Evolutionary conservation across 2,113 vertebrate species (phyloP).

Genomic region (Accipiter virgatus): DNA sequence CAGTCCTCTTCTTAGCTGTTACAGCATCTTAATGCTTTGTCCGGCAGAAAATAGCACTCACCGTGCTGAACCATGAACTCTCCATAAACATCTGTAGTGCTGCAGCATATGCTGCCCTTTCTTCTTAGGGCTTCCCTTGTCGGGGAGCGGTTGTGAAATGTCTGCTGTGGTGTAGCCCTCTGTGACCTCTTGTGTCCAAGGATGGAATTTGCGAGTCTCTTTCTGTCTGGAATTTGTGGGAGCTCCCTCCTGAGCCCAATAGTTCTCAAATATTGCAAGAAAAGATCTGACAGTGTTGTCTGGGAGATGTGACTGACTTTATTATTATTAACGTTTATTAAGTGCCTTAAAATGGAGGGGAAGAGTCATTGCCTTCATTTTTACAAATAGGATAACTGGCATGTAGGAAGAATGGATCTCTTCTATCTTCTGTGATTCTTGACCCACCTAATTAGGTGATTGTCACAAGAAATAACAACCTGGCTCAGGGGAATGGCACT

Average conservation of each 20-base stretch:
- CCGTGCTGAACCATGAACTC: not conserved
- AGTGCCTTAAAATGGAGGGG: not conserved
- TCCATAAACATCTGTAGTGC: not conserved
- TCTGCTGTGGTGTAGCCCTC: slow-evolving; percentile 10
- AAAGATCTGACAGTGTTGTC: not conserved
- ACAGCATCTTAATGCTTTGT: not conserved
- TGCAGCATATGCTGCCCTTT: not conserved
- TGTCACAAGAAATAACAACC: not conserved
- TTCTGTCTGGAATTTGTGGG: not conserved
- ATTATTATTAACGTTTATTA: slow-evolving; percentile 33
- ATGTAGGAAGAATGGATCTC: not conserved
- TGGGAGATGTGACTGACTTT: not conserved
- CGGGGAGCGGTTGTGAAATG: not conserved
- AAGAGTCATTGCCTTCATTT: slow-evolving; percentile 1
- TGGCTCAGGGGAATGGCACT: not conserved
- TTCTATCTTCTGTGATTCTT: slow-evolving; percentile 26
- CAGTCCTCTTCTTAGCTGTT: not conserved
- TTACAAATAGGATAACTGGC: not conserved
- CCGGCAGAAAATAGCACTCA: not conserved
- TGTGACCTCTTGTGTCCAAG: slow-evolving; percentile 44
- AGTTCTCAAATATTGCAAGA: not conserved
- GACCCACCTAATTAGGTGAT: slow-evolving; percentile 47
- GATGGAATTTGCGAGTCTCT: not conserved
- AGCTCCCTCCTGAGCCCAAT: not conserved
- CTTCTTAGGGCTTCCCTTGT: not conserved